These are phyloP conservation scores for Caenorhabditis virilis DNA, from an alignment of 2,888 invertebrate species.

Conservation along the genomic window DNA sequence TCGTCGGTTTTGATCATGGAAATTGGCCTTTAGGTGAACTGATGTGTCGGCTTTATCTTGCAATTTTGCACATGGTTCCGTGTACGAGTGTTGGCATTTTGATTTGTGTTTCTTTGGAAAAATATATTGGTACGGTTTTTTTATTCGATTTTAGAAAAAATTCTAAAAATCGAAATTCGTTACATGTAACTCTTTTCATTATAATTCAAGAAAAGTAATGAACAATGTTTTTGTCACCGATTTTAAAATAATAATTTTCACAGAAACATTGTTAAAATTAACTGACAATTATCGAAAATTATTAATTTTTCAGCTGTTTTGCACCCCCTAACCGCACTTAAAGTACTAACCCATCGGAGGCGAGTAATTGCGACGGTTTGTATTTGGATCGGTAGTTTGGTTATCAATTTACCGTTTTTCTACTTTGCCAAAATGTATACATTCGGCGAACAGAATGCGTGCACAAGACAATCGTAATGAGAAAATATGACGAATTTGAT, in stretches of 20 bases:
- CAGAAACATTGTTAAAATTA: too few relatives aligned
- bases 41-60: slow-evolving; percentile 88
- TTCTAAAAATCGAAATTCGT: too few relatives aligned
- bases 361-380: slow-evolving; percentile 46
- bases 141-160: too few relatives aligned
- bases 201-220: too few relatives aligned
- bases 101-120: slow-evolving; percentile 83
- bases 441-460: slow-evolving; percentile 27
- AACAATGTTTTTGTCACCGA: too few relatives aligned
- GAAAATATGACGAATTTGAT: too few relatives aligned
- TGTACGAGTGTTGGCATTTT: slow-evolving; percentile 88
- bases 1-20: slow-evolving; percentile 73
- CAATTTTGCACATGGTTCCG: slow-evolving; percentile 81
- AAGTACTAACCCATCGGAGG: slow-evolving; percentile 56
- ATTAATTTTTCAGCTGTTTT: slow-evolving; percentile 38
- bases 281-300: background rate
- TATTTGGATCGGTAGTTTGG: slow-evolving; percentile 52
- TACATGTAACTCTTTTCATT: too few relatives aligned
- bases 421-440: slow-evolving; percentile 39
- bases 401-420: slow-evolving; percentile 52
- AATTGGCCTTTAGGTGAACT: slow-evolving; percentile 75
- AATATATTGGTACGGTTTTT: slow-evolving; percentile 77
- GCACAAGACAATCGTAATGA: slow-evolving; percentile 28
- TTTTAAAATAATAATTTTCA: background rate
- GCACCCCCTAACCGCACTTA: slow-evolving; percentile 47